A percentile compares a stretch with the other conserved stretches of the same genome.
phyloP scores from a whole-genome alignment of 2,113 vertebrate genomes.

The Acanthochromis polyacanthus region DNA sequence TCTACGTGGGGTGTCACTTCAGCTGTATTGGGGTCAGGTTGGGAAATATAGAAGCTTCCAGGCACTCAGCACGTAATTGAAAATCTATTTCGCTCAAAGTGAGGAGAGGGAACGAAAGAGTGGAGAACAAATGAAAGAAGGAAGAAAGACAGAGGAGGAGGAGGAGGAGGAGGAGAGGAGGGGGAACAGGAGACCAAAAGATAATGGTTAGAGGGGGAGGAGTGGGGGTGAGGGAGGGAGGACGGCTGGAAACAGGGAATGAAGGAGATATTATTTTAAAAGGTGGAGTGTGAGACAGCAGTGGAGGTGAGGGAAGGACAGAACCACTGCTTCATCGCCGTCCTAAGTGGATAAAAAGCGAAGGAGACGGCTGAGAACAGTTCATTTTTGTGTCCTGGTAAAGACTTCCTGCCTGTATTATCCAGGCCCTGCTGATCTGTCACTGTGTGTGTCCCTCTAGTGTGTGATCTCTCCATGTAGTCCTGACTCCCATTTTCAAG shows the following conservation, averaged over 20 bases:
- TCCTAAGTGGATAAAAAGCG: conserved; percentile 75
- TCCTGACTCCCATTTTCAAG: conserved; percentile 10
- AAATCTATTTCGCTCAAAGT: conserved; percentile 84
- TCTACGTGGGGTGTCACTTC: conserved; percentile 72
- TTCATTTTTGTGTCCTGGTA: conserved; percentile 68
- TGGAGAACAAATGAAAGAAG: conserved; percentile 79
- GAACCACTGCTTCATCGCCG: conserved; percentile 28
- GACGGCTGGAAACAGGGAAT: conserved; percentile 49
- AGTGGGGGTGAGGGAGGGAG: conserved; percentile 25
- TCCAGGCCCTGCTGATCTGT: conserved; percentile 58
- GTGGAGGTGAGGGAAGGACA: conserved; percentile 66
- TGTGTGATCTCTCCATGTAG: conserved; percentile 28
- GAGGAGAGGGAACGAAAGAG: conserved; percentile 78
- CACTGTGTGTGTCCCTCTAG: conserved; percentile 41
- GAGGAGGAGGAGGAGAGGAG: conserved; percentile 8
- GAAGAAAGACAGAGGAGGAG: conserved; percentile 59
- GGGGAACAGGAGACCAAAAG: conserved; percentile 56
- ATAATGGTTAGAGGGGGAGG: conserved; percentile 59
- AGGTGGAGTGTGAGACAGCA: conserved; percentile 50
- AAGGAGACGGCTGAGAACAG: conserved; percentile 64
- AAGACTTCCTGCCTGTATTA: conserved; percentile 59
- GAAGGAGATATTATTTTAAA: conserved; percentile 70
- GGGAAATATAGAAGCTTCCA: conserved; percentile 83
- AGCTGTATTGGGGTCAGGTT: conserved; percentile 82
- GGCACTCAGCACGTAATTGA: conserved; percentile 83